These are phyloP conservation scores for Grammomys surdaster DNA, from an alignment of 2,113 vertebrate genomes.

Conservation along the genomic window DNA sequence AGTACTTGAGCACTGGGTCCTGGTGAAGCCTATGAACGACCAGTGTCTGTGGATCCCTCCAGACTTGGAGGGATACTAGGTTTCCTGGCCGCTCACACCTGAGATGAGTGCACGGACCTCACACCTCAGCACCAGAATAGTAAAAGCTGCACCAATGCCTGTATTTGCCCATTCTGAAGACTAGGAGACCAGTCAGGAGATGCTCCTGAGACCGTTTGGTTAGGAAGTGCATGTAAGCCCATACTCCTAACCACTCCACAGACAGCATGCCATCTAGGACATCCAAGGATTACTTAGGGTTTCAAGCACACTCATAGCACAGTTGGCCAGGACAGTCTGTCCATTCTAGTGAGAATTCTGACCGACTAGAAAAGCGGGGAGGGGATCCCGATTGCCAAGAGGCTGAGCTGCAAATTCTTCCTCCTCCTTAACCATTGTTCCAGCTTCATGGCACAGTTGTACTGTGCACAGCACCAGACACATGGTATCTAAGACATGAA, in stretches of 20 bases:
- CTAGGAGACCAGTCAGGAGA: neutral
- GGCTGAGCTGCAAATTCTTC: neutral
- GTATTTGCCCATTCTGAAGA: neutral
- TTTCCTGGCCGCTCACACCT: fast-evolving
- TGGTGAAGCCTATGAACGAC: fast-evolving
- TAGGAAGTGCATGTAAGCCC: neutral
- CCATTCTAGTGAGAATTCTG: neutral
- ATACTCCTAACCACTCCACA: neutral
- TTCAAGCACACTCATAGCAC: neutral
- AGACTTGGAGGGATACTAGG: neutral
- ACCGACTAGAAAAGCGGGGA: neutral
- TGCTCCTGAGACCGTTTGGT: neutral
- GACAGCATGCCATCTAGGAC: neutral
- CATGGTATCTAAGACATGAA: neutral
- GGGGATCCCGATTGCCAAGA: neutral
- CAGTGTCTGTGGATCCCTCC: neutral
- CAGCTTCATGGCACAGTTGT: neutral
- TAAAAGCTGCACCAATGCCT: neutral
- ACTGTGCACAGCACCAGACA: neutral
- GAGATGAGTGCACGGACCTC: neutral
- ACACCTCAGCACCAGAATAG: neutral
- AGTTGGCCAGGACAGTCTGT: neutral
- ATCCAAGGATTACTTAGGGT: neutral
- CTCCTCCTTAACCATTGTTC: neutral
- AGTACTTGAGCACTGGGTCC: neutral